A percentile compares a stretch with the other conserved stretches of the same genome.
Evolutionary conservation across 2,113 vertebrate species (phyloP).

Genomic region (Tamias sibiricus): DNA sequence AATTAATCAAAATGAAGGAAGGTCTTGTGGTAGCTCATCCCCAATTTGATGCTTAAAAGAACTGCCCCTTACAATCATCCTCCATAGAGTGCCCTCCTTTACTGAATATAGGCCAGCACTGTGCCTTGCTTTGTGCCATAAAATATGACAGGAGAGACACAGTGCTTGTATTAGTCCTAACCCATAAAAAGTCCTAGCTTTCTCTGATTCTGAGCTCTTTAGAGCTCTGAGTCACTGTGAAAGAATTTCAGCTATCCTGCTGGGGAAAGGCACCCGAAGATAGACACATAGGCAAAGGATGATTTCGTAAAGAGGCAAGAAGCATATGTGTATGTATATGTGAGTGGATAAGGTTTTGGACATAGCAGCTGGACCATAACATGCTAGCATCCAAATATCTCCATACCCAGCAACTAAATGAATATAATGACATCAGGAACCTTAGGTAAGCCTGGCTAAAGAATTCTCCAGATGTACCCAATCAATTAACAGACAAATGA

Average conservation of each 20-base stretch:
- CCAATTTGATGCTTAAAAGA: neutral
- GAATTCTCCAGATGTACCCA: neutral
- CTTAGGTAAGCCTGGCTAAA: neutral
- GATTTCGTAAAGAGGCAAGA: neutral
- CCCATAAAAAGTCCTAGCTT: neutral
- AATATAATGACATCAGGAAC: too few species aligned
- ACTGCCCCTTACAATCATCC: too few species aligned
- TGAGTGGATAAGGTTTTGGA: neutral
- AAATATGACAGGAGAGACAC: neutral
- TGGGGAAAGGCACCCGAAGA: neutral
- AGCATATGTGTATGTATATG: too few species aligned
- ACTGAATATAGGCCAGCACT: neutral
- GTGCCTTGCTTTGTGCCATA: neutral
- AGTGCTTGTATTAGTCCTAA: too few species aligned
- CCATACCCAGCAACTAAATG: neutral
- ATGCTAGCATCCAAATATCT: neutral
- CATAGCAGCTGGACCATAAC: neutral
- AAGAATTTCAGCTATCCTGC: neutral
- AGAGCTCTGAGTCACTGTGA: neutral
- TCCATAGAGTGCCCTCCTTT: neutral
- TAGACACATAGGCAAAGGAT: neutral
- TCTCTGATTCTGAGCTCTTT: neutral
- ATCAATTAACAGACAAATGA: neutral
- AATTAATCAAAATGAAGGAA: neutral
- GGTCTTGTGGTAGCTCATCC: fast-evolving